Conservation (phyloP, 2,113 vertebrate species). For the Gymnocephalus cernua region DNA sequence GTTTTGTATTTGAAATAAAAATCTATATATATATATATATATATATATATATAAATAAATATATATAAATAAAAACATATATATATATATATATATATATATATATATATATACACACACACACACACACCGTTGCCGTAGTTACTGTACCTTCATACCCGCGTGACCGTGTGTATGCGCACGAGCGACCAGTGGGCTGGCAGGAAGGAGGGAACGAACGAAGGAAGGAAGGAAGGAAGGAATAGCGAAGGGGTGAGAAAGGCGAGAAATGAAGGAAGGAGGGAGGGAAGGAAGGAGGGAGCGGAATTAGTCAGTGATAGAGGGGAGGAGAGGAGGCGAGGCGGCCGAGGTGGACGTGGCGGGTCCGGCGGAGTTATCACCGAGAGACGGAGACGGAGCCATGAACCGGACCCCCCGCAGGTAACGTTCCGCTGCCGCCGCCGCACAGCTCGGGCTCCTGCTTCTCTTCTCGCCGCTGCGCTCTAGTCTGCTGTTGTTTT, state of each 20-base stretch:
- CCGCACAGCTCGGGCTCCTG: background rate
- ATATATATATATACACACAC: too few relatives aligned
- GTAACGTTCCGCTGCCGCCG: constrained; percentile 60
- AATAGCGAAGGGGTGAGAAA: constrained; percentile 23
- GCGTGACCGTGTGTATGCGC: constrained; percentile 48
- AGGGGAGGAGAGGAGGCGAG: constrained; percentile 77
- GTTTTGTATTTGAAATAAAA: too few relatives aligned
- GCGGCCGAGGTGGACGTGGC: constrained; percentile 86
- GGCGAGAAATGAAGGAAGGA: constrained; percentile 16
- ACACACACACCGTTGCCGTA: constrained; percentile 58
- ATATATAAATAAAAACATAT: too few relatives aligned
- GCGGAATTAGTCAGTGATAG: constrained; percentile 59
- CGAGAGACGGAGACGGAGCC: constrained; percentile 70
- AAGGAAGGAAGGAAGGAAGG: constrained; percentile 20
- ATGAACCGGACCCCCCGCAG: constrained; percentile 80
- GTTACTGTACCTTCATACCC: constrained; percentile 53
- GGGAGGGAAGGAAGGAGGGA: constrained; percentile 63
- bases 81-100: too few relatives aligned
- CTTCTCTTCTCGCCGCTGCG: background rate
- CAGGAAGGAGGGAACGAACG: constrained; percentile 37
- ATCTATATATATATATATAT: too few relatives aligned
- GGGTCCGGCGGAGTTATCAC: constrained; percentile 78
- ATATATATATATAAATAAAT: too few relatives aligned
- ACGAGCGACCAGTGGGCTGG: constrained; percentile 52
- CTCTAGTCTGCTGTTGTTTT: background rate